Conservation (phyloP, 2,113 vertebrate species). For the Sciurus niger region DNA sequence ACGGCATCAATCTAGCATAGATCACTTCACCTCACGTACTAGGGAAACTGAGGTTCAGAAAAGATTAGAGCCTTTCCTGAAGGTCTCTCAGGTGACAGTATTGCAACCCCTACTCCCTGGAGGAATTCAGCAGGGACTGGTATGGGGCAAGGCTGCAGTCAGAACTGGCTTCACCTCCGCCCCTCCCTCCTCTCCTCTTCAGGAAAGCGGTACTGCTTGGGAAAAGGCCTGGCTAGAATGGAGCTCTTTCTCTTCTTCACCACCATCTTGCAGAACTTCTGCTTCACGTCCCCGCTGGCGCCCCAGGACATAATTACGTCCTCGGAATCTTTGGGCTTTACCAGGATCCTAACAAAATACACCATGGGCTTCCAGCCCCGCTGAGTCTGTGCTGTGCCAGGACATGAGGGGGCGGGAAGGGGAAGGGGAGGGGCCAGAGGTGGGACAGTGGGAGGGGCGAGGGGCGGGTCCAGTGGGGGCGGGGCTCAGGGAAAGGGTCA, state of each 20-base stretch:
- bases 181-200: neutral
- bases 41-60: neutral
- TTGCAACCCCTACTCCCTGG: neutral
- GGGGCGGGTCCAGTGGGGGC: rapidly evolving
- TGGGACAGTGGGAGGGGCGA: neutral
- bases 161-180: rapidly evolving
- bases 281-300: conserved; percentile 31
- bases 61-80: too few species aligned
- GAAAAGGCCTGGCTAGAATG: conserved; percentile 81
- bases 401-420: neutral
- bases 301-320: conserved; percentile 73
- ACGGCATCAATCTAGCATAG: neutral
- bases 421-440: rapidly evolving
- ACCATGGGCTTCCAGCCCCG: conserved; percentile 71
- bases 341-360: conserved; percentile 68
- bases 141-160: rapidly evolving
- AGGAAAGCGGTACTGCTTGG: conserved; percentile 83
- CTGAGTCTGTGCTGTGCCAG: neutral
- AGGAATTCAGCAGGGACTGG: rapidly evolving
- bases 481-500: rapidly evolving
- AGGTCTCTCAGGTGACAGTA: neutral
- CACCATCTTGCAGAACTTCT: conserved; percentile 81
- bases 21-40: neutral
- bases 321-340: conserved; percentile 63
- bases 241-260: conserved; percentile 84